Evolutionary conservation across 1,140 invertebrate genomes (phyloP), one percentile per base, ranked within the genome.

Genomic region (Papilio helenus): DNA sequence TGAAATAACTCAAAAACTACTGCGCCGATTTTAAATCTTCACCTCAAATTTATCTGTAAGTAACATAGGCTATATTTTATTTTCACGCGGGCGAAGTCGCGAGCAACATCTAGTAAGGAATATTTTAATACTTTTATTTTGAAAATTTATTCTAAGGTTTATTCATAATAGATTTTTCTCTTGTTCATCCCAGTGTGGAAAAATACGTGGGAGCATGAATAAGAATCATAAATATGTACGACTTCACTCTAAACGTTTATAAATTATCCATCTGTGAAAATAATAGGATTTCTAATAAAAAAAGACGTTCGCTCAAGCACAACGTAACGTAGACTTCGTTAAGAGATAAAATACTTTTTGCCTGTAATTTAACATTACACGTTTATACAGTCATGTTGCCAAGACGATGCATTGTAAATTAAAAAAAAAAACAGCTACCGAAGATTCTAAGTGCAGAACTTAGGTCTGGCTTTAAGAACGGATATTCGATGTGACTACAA

Each of bases 181-280:
- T 68, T 68, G 3, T 68, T 29, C 16, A 68, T 29, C 61, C 26
- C 26, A 29, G 61, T 68, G 14, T 68, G 3, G 12, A 68, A 29
- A 14, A 16, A 68, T 14, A 68, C 23, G 14, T 68, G 61, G 23
- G 61, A 68, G 23, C 61, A 12, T 68, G 14, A 29, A 68, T 68
- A 34, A 55, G 61, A 68, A 68, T 68, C 26, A 68, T 68, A 34
- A 68, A 68, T 68, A 68, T 68, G 26, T 34, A 68, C 26, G 61
- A 68, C 61, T 68, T 68, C 61, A 68, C 61, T 68, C 12, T 29
- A 68, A 68, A 68, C 61, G 16, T 68, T 68, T 68, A 29, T 68
- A 34, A 68, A 26, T 68, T 29, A 68, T 68, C 61, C 61, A 68
- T 68, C 61, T 68, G 61, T 68, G 61, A 68, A 68, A 68, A 68